Evolutionary conservation across 2,797 vertebrate genomes (phyloP), one percentile per base, ranked within the genome.

Genomic region (Pantherophis vulpinus): DNA sequence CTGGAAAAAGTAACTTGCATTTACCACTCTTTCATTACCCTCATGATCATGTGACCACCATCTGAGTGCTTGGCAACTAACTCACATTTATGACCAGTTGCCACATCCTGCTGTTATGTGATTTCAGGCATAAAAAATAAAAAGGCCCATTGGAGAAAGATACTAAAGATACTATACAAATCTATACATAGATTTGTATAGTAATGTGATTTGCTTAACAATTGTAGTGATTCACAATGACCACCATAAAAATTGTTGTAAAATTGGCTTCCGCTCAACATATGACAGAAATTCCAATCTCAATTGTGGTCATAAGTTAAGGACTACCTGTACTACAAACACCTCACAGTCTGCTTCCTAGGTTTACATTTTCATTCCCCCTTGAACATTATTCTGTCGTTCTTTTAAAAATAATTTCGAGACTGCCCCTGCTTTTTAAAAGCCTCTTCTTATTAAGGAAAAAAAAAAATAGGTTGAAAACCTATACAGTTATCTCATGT

Each of bases 401-500:
- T 89, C 92, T 95, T 95, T 94, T 86, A 95, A 95, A 96, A 96
- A 96, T 94, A 96, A 93, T 61, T 95, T 92, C 93, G 95, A 95
- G 90, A 89, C 91, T 94, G 74, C 95, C 70, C 42, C 83, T 92
- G 88, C 25, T 16, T 91, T 95, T 94, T 70, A 9, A 90, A 92
- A 93, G 90, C 94, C 91, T 90, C 93, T 94, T 91, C 86, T 93
- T 92, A 94, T 59, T 95, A 95, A 93, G 91, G 91, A 93, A 97
- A 96, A 96, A 56, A 56, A 96, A 95, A 56, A 96, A 96, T 59
- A 94, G 89, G 88, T 92, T 92, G 92, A 92, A 97, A 96, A 96
- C 92, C 95, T 94, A 92, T 95, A 95, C 95, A 96, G 86, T 96
- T 96, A 95, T 93, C 92, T 86, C 86, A 96, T 95, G 95, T 96